Evolutionary conservation across 2,113 vertebrate species (phyloP), one percentile per base, ranked within the genome.

Genomic region (Solea senegalensis): DNA sequence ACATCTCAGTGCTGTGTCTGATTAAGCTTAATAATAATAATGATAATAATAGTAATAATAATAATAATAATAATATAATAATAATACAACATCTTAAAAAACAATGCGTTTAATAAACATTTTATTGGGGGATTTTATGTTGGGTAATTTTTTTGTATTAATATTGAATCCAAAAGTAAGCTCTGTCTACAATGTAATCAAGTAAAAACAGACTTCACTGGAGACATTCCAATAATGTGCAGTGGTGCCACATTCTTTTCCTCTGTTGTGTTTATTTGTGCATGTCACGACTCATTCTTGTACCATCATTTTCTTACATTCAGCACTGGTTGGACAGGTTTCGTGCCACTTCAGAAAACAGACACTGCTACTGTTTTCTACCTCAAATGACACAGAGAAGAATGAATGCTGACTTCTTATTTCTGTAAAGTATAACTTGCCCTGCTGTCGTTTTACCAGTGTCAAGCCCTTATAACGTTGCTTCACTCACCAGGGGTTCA

Each of bases 401-500:
- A 34, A 34, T 34, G 45, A 46, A 13, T 13, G 12, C 2, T 46
- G 12, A 46, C 12, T 13, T 13, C 12, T 13, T 46, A 9, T 34
- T 34, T 34, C 34, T 34, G 3, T 21, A 21, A 21, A 21, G 21
- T 6, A 4, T 34, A 34, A 34, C 34, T 34, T 34, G 34, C 7
- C 9, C 62, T 16, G 21, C 45, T n/a, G n/a, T 14, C 5, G 7
- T 14, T 14, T 9, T 2, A 13, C n/a, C 40, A 7, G 3, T 9
- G 11, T 44, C 21, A 3, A 3, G 27, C 8, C 4, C 13, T n/a
- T 2, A 40, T 13, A 10, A 4, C 21, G n/a, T 9, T 60, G 11
- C 5, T 12, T 9, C 7, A 74, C 89, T 91, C 78, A 98, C 97
- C 92, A 93, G 88, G 0, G 94, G 91, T 82, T 97, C 95, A 0